Conservation (phyloP, 2,888 invertebrate species). For the Philonicus albiceps region DNA sequence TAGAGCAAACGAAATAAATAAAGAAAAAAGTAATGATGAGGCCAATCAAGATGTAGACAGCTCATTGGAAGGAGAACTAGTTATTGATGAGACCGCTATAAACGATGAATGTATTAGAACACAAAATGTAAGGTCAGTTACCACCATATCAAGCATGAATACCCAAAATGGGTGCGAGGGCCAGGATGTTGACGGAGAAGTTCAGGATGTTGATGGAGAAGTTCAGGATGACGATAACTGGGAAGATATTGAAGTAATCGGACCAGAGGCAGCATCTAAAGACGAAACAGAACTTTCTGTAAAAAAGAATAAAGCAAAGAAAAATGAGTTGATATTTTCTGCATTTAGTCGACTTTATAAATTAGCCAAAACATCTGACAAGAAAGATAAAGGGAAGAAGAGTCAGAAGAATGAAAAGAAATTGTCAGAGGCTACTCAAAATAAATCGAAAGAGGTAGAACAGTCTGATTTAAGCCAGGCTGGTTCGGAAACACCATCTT, state of each 20-base stretch:
- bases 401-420: background rate
- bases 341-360: slow-evolving; percentile 51
- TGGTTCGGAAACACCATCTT: background rate
- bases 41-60: background rate
- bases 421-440: background rate
- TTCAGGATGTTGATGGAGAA: background rate
- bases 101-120: background rate
- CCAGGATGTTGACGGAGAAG: too few relatives aligned
- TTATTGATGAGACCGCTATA: slow-evolving; percentile 38
- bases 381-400: slow-evolving; percentile 2
- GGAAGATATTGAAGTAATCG: slow-evolving; percentile 56
- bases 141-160: background rate
- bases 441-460: background rate
- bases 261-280: background rate
- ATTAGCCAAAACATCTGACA: background rate
- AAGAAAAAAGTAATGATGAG: background rate
- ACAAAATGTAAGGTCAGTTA: background rate
- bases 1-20: background rate
- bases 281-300: background rate
- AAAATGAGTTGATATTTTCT: slow-evolving; percentile 51
- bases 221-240: slow-evolving; percentile 53
- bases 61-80: slow-evolving; percentile 22
- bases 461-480: background rate
- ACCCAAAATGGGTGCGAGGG: background rate
- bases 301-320: slow-evolving; percentile 48